phyloP scores from a whole-genome alignment of 2,113 vertebrate genomes.

The Cnemophilus loriae region DNA sequence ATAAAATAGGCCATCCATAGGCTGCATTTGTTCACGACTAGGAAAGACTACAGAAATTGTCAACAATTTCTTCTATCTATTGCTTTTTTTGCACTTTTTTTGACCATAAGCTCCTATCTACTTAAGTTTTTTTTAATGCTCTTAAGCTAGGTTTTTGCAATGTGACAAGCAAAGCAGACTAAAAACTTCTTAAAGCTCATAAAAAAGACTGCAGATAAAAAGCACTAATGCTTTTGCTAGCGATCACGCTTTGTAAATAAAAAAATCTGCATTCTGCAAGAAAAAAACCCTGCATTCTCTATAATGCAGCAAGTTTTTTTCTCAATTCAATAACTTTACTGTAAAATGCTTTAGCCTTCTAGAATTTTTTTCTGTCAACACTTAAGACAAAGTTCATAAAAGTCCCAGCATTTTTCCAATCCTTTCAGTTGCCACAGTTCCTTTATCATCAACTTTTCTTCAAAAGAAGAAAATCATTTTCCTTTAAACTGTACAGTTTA shows the following conservation, averaged over 20 bases:
- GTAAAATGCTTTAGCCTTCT: conserved; percentile 87
- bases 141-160: conserved; percentile 85
- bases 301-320: conserved; percentile 83
- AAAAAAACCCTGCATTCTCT: conserved; percentile 82
- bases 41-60: conserved; percentile 99
- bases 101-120: conserved; percentile 94
- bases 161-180: conserved; percentile 97
- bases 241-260: conserved; percentile 88
- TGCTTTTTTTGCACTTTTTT: conserved; percentile 92
- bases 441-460: conserved; percentile 93
- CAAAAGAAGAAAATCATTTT: conserved; percentile 92
- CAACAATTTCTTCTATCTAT: conserved; percentile 99
- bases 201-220: conserved; percentile 98
- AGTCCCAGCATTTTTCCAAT: conserved; percentile 81
- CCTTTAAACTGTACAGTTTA: conserved; percentile 95
- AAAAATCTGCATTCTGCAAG: conserved; percentile 88
- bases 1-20: conserved; percentile 98
- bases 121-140: conserved; percentile 78
- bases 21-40: conserved; percentile 99
- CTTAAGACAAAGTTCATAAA: conserved; percentile 86
- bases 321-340: conserved; percentile 80
- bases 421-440: conserved; percentile 84
- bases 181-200: conserved; percentile 97
- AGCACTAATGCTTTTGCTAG: conserved; percentile 91
- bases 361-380: conserved; percentile 78